Base-by-base conservation (phyloP, 2,888 invertebrate genomes). In the Polia nebulosa region DNA sequence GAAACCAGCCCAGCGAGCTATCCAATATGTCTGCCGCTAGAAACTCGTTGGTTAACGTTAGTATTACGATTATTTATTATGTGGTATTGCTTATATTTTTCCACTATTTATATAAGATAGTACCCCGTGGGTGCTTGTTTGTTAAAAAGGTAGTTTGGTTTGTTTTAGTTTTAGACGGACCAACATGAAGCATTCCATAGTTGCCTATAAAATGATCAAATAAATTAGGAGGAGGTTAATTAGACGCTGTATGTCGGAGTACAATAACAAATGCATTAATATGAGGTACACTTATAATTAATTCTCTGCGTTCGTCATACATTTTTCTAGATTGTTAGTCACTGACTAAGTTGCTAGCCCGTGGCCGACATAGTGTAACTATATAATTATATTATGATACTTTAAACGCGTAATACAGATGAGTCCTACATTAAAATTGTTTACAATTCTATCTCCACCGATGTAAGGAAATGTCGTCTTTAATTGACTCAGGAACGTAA, bases 1-100 rank as follows among this genome's bases (percentile, higher is more conserved):
- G 71, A 80, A 77, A 77, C 77, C 81, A 51, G 81, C 45, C 34
- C 22, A 36, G 60, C 71, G 25, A 75, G 71, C 63, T 63, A 63
- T 58, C 60, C 32, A 61, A 55, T 76, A 80, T 63, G 29, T 34
- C 47, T 20, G 63, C 25, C 57, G 17, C 9, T 80, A 80, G 81
- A 80, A 77, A 77, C 81, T 58, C 27, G 77, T 80, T 64, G 71
- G 58, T 15, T 36, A 47, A 56, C 53, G 52, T 56, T 62, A 63
- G 62, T 63, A 55, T 45, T 61, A 51, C 56, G 39, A 59, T 58
- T 51, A 76, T 70, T 49, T 60, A 53, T 36, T 29, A 69, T 15
- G 39, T 63, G 29, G 17, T 49, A 25, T 41, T 61, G 45, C 45
- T 78, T 51, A 45, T 13, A 41, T 58, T 67, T 73, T 57, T 72